Evolutionary conservation across 2,888 invertebrate genomes (phyloP).

Genomic region (Dryadula phaetusa): DNA sequence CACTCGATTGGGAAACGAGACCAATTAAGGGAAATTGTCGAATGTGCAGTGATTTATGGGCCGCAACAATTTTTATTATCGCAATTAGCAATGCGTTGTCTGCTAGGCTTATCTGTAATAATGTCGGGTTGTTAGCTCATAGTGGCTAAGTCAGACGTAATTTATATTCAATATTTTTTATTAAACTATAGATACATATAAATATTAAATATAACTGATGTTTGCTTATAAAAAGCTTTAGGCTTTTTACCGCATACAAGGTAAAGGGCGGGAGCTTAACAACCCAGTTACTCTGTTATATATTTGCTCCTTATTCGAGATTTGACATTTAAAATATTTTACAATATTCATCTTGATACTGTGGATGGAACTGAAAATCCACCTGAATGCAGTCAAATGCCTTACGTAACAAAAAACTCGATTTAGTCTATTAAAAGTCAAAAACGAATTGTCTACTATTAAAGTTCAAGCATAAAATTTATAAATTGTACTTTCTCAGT

Average conservation of each 20-base stretch:
- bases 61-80: constrained; percentile 60
- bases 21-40: constrained; percentile 76
- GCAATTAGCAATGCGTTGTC: constrained; percentile 62
- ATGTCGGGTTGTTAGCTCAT: constrained; percentile 41
- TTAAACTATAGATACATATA: neutral
- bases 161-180: constrained; percentile 23
- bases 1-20: constrained; percentile 67
- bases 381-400: no score
- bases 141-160: constrained; percentile 41
- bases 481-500: neutral
- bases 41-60: constrained; percentile 68
- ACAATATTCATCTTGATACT: no score
- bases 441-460: neutral
- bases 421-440: no score
- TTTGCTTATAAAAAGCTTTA: no score
- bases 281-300: no score
- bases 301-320: no score
- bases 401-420: no score
- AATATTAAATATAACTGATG: neutral
- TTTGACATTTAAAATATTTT: no score
- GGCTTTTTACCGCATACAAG: no score
- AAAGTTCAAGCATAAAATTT: neutral
- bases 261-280: no score
- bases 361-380: no score
- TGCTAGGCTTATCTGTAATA: constrained; percentile 47